phyloP scores from a whole-genome alignment of 2,797 vertebrate genomes.

The Microtus agrestis region DNA sequence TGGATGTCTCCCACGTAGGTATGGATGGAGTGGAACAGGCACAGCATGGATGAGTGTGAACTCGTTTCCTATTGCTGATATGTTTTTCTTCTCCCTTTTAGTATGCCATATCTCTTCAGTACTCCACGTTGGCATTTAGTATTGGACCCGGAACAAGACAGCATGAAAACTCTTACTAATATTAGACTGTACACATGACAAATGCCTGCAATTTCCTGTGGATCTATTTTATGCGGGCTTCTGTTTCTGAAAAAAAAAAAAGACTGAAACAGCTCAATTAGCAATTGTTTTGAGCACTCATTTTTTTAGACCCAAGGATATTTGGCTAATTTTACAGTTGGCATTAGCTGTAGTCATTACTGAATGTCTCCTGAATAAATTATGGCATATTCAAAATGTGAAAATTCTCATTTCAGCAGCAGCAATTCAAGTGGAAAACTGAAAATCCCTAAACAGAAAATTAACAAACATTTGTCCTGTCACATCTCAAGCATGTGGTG shows the following conservation, averaged over 20 bases:
- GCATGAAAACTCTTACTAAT: not conserved
- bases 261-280: slow-evolving; percentile 71
- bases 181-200: not conserved
- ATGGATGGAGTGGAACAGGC: not conserved
- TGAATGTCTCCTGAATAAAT: slow-evolving; percentile 82
- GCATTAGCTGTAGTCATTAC: slow-evolving; percentile 82
- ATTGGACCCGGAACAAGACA: slow-evolving; percentile 17
- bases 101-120: not conserved
- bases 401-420: slow-evolving; percentile 85
- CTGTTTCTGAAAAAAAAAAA: slow-evolving; percentile 41
- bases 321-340: slow-evolving; percentile 83
- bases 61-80: not conserved
- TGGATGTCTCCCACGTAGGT: not conserved
- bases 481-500: slow-evolving; percentile 72
- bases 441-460: slow-evolving; percentile 86
- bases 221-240: slow-evolving; percentile 51
- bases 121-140: not conserved
- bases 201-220: slow-evolving; percentile 24
- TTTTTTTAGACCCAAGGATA: slow-evolving; percentile 79
- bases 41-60: accelerated
- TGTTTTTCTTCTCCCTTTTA: not conserved
- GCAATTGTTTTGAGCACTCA: slow-evolving; percentile 72
- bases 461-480: slow-evolving; percentile 86
- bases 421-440: slow-evolving; percentile 86
- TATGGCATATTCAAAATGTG: slow-evolving; percentile 82